phyloP scores from a whole-genome alignment of 2,797 vertebrate genomes.

The Oreortyx pictus region DNA sequence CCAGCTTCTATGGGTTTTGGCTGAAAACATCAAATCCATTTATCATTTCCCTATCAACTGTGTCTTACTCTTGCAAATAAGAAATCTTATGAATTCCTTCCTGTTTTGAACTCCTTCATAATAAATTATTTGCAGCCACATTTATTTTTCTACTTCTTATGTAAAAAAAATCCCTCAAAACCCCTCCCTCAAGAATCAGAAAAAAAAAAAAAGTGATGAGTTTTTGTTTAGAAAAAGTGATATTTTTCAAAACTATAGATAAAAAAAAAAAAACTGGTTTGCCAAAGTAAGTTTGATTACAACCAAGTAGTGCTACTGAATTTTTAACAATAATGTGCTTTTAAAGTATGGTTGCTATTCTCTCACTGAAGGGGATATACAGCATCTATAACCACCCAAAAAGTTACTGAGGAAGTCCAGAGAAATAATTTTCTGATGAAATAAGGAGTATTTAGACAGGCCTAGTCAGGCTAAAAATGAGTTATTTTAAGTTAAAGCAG shows the following conservation, averaged over 20 bases:
- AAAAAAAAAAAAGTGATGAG: neutral
- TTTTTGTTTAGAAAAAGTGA: neutral
- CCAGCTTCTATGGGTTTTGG: neutral
- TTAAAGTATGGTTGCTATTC: neutral
- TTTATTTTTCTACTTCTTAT: neutral
- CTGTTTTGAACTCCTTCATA: neutral
- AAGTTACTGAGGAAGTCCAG: neutral
- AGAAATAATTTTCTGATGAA: conserved; percentile 2
- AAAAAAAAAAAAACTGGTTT: neutral
- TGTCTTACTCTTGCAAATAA: neutral
- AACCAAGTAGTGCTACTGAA: neutral
- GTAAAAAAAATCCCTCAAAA: neutral
- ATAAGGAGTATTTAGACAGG: conserved; percentile 1
- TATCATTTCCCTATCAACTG: neutral
- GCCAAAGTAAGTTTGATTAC: neutral
- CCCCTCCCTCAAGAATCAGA: fast-evolving
- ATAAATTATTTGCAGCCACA: neutral
- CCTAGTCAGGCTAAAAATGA: conserved; percentile 1
- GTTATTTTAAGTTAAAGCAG: neutral
- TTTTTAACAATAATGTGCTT: neutral
- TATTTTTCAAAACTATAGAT: neutral
- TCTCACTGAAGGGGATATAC: neutral
- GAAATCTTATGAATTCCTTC: neutral
- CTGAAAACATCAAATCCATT: neutral
- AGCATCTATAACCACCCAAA: neutral